Conservation (phyloP, 2,113 vertebrate genomes). For the Emydura subglobosa region DNA sequence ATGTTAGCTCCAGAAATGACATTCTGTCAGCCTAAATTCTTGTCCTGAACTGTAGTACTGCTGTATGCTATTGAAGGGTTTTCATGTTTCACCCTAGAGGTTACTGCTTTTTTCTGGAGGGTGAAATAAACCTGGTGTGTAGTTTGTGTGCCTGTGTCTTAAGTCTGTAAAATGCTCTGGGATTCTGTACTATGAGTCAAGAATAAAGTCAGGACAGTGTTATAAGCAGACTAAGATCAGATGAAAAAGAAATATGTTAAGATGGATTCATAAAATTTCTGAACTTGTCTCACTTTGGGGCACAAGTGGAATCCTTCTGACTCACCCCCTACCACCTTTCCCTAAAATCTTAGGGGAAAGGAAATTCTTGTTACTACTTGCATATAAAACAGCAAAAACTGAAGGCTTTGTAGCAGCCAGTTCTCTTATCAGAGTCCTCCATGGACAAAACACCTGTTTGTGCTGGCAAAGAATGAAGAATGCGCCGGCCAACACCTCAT, state of each 20-base stretch:
- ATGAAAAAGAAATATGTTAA: neutral
- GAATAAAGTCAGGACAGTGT: neutral
- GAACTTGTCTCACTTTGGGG: neutral
- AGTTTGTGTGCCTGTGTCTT: neutral
- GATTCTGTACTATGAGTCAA: neutral
- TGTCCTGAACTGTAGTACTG: neutral
- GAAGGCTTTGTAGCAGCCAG: slow-evolving; percentile 21
- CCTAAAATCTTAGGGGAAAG: neutral
- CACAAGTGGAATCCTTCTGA: neutral
- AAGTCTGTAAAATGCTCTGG: neutral
- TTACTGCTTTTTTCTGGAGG: neutral
- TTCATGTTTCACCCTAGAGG: neutral
- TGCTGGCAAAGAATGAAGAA: slow-evolving; percentile 1
- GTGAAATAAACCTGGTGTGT: neutral
- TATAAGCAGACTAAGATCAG: neutral
- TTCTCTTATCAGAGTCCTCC: slow-evolving; percentile 40
- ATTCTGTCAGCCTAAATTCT: neutral
- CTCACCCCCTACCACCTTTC: neutral
- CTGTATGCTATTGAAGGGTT: neutral
- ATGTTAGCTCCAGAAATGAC: neutral
- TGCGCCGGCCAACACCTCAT: neutral
- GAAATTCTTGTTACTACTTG: neutral
- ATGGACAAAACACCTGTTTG: slow-evolving; percentile 40
- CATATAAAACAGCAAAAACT: slow-evolving; percentile 1
- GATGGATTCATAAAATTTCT: neutral